Conservation (phyloP, 2,113 vertebrate genomes). For the Hymenochirus boettgeri region DNA sequence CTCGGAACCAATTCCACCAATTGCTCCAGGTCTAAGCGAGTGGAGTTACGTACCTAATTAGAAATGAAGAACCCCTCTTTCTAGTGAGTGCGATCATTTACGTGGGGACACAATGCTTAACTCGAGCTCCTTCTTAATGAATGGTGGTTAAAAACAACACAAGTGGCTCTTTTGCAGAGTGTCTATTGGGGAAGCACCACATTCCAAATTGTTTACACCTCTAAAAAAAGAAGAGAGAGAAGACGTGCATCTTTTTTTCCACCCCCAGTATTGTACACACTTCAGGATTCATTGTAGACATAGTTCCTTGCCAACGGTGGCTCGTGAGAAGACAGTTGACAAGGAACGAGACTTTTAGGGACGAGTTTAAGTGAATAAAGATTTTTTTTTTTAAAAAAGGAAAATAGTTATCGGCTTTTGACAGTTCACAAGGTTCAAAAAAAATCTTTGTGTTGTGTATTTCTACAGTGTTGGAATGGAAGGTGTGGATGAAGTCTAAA, state of each 20-base stretch:
- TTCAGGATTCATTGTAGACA: constrained; percentile 83
- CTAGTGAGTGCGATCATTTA: constrained; percentile 89
- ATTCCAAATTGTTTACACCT: constrained; percentile 77
- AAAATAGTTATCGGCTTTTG: constrained; percentile 89
- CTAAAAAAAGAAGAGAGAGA: constrained; percentile 49
- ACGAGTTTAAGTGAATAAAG: constrained; percentile 77
- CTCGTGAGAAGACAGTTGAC: constrained; percentile 84
- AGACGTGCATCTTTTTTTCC: constrained; percentile 66
- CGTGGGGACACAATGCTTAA: constrained; percentile 76
- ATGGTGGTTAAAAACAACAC: constrained; percentile 89
- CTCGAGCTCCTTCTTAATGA: constrained; percentile 79
- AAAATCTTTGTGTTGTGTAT: constrained; percentile 75
- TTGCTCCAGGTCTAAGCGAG: constrained; percentile 70
- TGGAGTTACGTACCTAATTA: constrained; percentile 98
- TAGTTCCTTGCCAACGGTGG: constrained; percentile 69
- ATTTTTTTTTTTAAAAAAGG: constrained; percentile 80
- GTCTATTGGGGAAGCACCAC: constrained; percentile 69
- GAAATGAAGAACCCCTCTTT: constrained; percentile 89
- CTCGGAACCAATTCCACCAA: constrained; percentile 74
- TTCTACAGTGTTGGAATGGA: constrained; percentile 71
- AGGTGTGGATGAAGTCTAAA: constrained; percentile 63
- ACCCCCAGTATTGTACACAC: constrained; percentile 75
- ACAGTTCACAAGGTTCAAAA: constrained; percentile 80
- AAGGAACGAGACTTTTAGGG: constrained; percentile 76
- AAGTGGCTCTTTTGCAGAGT: constrained; percentile 83